These are phyloP conservation scores for Noctua janthina DNA, from an alignment of 2,888 invertebrate species.

Conservation along the genomic window DNA sequence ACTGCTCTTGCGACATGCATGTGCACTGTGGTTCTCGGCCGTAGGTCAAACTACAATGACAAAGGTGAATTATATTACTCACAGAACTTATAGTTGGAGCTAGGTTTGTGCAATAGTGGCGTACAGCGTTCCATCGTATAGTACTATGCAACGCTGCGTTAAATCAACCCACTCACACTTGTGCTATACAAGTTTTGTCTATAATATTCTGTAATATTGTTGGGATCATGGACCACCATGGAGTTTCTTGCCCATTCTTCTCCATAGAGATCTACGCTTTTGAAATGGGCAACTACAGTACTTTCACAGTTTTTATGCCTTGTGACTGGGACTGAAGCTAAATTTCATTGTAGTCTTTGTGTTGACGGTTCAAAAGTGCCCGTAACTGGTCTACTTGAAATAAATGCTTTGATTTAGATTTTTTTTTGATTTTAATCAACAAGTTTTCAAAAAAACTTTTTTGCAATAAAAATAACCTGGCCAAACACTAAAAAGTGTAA, in stretches of 20 bases:
- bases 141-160: background rate
- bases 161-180: background rate
- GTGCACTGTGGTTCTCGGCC: slow-evolving; percentile 97
- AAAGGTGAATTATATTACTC: slow-evolving; percentile 55
- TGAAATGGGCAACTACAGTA: no score
- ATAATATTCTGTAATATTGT: background rate
- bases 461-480: background rate
- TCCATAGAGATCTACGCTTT: no score
- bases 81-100: slow-evolving; percentile 3
- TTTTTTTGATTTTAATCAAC: no score
- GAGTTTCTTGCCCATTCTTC: no score
- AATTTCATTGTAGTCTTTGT: no score
- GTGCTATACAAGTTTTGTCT: background rate
- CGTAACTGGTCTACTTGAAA: no score
- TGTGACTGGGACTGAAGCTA: no score
- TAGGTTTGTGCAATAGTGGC: slow-evolving; percentile 12
- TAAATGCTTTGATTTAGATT: no score
- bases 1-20: slow-evolving; percentile 98
- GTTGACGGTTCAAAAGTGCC: no score
- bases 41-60: slow-evolving; percentile 81
- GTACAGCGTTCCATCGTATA: background rate
- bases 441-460: no score
- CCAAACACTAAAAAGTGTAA: background rate
- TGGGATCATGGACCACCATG: background rate
- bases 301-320: no score